These are phyloP conservation scores for Lasioglossum oenotherae DNA, from an alignment of 2,888 invertebrate species.

Conservation along the genomic window DNA sequence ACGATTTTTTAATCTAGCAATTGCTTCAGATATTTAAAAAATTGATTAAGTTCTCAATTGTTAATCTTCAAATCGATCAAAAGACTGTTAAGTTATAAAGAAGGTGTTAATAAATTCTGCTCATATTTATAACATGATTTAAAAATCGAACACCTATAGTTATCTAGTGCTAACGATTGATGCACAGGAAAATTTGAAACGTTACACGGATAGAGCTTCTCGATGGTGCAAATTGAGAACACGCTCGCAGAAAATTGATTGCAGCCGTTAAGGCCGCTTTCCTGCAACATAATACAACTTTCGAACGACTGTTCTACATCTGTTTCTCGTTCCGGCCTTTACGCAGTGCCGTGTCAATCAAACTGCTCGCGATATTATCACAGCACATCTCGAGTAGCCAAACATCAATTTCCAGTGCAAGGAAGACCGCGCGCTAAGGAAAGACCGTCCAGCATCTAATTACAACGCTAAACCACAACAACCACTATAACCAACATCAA, in stretches of 20 bases:
- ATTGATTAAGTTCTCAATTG: too few relatives aligned
- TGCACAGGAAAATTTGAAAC: not conserved
- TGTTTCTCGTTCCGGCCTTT: not conserved
- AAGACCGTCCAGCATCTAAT: constrained; percentile 14
- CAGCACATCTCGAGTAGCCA: not conserved
- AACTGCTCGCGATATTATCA: not conserved
- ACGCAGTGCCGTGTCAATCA: not conserved
- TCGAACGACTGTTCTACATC: not conserved
- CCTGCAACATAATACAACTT: not conserved
- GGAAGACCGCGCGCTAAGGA: not conserved
- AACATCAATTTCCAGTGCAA: constrained; percentile 4
- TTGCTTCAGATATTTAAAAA: too few relatives aligned
- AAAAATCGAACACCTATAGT: too few relatives aligned
- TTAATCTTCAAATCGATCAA: too few relatives aligned
- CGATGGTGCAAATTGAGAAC: not conserved
- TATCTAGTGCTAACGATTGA: not conserved
- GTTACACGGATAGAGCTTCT: not conserved
- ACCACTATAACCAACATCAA: not conserved
- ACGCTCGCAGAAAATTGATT: not conserved
- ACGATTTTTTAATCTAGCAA: too few relatives aligned
- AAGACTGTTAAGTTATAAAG: too few relatives aligned
- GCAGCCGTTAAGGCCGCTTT: not conserved
- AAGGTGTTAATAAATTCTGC: too few relatives aligned
- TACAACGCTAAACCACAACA: constrained; percentile 6
- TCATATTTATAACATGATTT: too few relatives aligned